Conservation (phyloP, 2,113 vertebrate species). For the Apteryx owenii region DNA sequence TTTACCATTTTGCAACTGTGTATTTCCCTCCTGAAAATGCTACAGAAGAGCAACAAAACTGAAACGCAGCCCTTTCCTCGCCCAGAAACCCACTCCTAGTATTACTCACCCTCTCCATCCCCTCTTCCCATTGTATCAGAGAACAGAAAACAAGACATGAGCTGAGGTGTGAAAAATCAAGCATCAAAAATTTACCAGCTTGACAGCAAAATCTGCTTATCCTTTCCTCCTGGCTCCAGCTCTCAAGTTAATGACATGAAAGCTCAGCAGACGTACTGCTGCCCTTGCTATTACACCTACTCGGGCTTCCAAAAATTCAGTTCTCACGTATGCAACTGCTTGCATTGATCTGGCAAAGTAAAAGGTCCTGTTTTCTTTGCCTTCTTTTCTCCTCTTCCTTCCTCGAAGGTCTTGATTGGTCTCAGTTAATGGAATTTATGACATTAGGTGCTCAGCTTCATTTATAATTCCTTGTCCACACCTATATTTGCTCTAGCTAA, state of each 20-base stretch:
- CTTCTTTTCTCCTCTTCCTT: no score
- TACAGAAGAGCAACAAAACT: background rate
- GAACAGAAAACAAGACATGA: background rate
- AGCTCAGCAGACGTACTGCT: background rate
- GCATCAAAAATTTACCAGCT: background rate
- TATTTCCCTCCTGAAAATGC: background rate
- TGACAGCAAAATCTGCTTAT: background rate
- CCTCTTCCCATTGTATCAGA: background rate
- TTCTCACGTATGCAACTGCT: fast-evolving
- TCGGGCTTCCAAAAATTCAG: background rate
- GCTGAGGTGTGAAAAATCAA: background rate
- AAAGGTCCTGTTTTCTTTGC: background rate
- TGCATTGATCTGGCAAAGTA: background rate
- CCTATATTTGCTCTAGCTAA: background rate
- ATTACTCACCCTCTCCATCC: background rate
- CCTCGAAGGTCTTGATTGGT: fast-evolving
- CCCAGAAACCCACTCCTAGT: background rate
- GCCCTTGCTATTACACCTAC: background rate
- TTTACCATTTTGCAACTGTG: background rate
- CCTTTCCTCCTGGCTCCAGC: background rate
- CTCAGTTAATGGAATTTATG: background rate
- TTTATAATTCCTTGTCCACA: background rate
- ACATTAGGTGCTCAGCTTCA: background rate
- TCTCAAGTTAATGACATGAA: fast-evolving
- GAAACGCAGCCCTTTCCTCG: background rate